These are phyloP conservation scores for Carassius carassius DNA, from an alignment of 2,113 vertebrate genomes.

Conservation along the genomic window DNA sequence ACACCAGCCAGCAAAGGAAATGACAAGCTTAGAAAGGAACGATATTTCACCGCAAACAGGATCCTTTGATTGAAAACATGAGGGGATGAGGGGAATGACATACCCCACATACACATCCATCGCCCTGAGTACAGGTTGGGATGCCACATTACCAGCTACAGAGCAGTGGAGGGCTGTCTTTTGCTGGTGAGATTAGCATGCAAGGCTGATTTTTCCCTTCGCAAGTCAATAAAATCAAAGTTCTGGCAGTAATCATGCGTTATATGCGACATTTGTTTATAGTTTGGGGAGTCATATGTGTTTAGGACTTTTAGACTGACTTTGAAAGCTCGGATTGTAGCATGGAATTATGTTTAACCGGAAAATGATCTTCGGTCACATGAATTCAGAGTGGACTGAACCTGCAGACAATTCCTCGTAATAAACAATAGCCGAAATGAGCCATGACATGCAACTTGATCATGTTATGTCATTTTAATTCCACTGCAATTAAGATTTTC, in stretches of 20 bases:
- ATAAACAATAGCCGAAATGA: slow-evolving; percentile 26
- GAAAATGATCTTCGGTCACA: slow-evolving; percentile 15
- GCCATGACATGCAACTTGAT: slow-evolving; percentile 28
- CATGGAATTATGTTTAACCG: slow-evolving; percentile 31
- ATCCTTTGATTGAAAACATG: slow-evolving; percentile 80
- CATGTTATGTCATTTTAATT: slow-evolving; percentile 11
- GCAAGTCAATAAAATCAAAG: not conserved
- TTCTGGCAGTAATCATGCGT: slow-evolving; percentile 8
- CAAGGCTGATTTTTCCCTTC: not conserved
- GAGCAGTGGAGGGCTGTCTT: not conserved
- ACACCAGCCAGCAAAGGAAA: slow-evolving; percentile 64
- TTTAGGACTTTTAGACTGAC: slow-evolving; percentile 14
- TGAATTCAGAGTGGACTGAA: slow-evolving; percentile 2
- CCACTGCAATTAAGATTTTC: slow-evolving; percentile 23
- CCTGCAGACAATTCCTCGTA: slow-evolving; percentile 31
- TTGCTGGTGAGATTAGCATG: not conserved
- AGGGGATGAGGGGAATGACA: slow-evolving; percentile 76
- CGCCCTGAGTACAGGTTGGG: not conserved
- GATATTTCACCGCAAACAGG: slow-evolving; percentile 73
- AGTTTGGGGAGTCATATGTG: slow-evolving; percentile 68
- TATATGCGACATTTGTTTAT: slow-evolving; percentile 74
- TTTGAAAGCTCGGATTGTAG: slow-evolving; percentile 42
- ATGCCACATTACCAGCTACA: not conserved
- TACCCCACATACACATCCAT: slow-evolving; percentile 68
- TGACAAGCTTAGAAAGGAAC: slow-evolving; percentile 67